Evolutionary conservation across 2,888 invertebrate genomes (phyloP), one percentile per base, ranked within the genome.

Genomic region (Sinopyrophorus schimmeli): DNA sequence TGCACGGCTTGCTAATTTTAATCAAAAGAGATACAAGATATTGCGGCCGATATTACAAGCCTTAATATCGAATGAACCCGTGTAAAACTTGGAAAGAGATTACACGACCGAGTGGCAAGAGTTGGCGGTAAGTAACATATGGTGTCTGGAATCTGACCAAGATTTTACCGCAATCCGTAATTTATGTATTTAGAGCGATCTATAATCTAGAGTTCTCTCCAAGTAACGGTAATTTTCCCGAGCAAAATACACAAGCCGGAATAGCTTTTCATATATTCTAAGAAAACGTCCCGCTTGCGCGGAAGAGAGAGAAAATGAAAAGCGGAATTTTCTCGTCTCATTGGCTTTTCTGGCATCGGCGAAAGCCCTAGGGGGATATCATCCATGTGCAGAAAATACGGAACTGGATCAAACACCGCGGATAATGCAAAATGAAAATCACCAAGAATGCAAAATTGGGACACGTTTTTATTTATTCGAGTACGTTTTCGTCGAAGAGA

Each of bases 111-210:
- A 43, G 16, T 41, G 48, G 44, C 34, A 28, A 50, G 28, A 32
- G 27, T 28, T 46, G 35, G 41, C 40, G 34, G 46, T 43, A 16
- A 35, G 53, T 49, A 49, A 46, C 49, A 46, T 28, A 34, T 39
- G 34, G 48, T 44, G 48, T 49, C 42, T 44, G 42, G 41, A 49
- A 49, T 49, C 43, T 48, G 53, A 46, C 53, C 49, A 49, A 44
- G 46, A 41, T 44, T 38, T 35, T 32, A 38, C 49, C 42, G 23
- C 28, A 43, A 49, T 42, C 49, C 17, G 31, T 49, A 49, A 49
- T 49, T 49, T 49, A 49, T 42, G 49, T 43, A 34, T 49, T 49
- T 38, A 34, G 23, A 38, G 38, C 42, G 49, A 49, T 49, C 42
- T 20, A 38, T 49, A 43, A 40, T 24, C 32, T 27, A 38, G 32